Evolutionary conservation across 2,113 vertebrate species (phyloP).

Genomic region (Neolamprologus sp.): DNA sequence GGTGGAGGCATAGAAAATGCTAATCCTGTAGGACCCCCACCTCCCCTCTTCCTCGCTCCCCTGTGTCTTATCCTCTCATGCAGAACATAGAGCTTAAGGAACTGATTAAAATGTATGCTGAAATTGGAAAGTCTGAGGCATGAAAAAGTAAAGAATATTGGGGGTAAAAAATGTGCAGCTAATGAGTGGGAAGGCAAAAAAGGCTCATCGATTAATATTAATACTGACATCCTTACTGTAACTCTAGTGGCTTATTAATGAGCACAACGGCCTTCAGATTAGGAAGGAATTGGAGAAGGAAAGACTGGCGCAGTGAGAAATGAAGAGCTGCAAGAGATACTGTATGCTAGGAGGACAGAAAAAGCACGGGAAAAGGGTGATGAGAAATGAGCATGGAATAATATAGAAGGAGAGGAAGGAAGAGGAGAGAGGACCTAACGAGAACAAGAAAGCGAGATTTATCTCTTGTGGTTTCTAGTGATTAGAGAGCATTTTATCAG

Average conservation of each 20-base stretch:
- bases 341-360: neutral
- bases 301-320: neutral
- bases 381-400: neutral
- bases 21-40: constrained; percentile 47
- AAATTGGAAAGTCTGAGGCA: constrained; percentile 65
- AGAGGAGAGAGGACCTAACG: neutral
- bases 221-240: constrained; percentile 57
- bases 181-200: constrained; percentile 31
- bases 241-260: constrained; percentile 61
- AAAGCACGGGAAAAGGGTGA: neutral
- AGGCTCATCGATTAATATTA: constrained; percentile 65
- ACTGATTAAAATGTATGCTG: constrained; percentile 69
- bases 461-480: constrained; percentile 46
- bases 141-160: constrained; percentile 45
- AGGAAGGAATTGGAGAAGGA: neutral
- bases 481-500: constrained; percentile 64
- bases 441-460: constrained; percentile 17
- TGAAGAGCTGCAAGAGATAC: neutral
- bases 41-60: constrained; percentile 19
- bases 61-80: constrained; percentile 61
- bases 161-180: constrained; percentile 33
- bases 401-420: neutral
- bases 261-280: constrained; percentile 61
- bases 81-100: constrained; percentile 66
- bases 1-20: constrained; percentile 59